These are phyloP conservation scores for Emydocephalus ijimae DNA, from an alignment of 2,113 vertebrate species.

Conservation along the genomic window DNA sequence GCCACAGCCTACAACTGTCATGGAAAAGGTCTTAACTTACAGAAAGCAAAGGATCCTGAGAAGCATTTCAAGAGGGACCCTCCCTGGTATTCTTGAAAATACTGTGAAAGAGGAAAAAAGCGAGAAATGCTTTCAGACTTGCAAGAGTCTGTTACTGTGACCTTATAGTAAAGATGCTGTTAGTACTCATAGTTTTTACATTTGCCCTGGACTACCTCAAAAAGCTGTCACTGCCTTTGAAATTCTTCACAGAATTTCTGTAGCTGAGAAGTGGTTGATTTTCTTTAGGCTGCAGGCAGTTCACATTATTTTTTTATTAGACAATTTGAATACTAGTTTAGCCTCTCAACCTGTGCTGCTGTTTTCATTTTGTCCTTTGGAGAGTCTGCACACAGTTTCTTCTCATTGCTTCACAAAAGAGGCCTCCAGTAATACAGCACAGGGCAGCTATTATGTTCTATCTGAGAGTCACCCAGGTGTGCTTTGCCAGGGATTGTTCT, in stretches of 20 bases:
- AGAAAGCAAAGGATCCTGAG: background rate
- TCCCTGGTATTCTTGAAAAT: background rate
- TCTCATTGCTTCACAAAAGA: conserved; percentile 19
- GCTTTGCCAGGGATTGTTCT: background rate
- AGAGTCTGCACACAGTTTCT: conserved; percentile 28
- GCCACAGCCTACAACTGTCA: background rate
- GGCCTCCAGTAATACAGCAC: background rate
- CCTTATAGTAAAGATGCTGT: background rate
- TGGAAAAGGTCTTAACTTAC: background rate
- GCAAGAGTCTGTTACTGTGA: background rate
- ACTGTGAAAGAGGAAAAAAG: background rate
- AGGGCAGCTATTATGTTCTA: background rate
- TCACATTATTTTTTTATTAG: conserved; percentile 68
- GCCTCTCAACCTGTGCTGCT: conserved; percentile 37
- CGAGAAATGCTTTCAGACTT: background rate
- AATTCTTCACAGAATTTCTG: conserved; percentile 47
- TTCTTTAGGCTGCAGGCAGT: conserved; percentile 60
- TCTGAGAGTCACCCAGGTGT: background rate
- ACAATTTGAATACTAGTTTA: conserved; percentile 63
- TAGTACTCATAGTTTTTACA: background rate
- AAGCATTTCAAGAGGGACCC: background rate
- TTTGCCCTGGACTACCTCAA: background rate
- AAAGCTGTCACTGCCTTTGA: fast-evolving
- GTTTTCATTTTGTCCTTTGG: conserved; percentile 51
- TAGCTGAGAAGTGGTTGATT: conserved; percentile 55